These are phyloP conservation scores for Chinchilla lanigera DNA, from an alignment of 2,113 vertebrate genomes.

Conservation along the genomic window DNA sequence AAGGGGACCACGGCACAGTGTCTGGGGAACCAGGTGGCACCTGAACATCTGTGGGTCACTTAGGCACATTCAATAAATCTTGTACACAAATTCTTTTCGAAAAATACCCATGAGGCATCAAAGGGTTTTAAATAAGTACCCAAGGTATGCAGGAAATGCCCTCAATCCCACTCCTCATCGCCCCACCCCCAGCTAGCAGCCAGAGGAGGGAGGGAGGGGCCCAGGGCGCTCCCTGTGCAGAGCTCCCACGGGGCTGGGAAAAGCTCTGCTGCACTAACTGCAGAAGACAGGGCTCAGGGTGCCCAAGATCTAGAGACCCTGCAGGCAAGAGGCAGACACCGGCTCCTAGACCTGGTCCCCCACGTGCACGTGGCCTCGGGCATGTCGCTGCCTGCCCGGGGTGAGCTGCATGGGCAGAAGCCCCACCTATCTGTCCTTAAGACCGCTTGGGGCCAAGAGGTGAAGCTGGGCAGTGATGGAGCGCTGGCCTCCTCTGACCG, in stretches of 20 bases:
- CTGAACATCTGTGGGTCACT: too few relatives aligned
- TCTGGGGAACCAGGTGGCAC: rapidly evolving
- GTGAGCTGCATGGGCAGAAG: background rate
- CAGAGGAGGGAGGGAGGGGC: background rate
- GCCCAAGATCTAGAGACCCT: background rate
- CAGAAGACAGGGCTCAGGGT: too few relatives aligned
- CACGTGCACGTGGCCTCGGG: too few relatives aligned
- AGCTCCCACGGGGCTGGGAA: background rate
- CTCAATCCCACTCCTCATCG: too few relatives aligned
- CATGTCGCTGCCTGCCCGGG: rapidly evolving
- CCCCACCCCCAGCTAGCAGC: background rate
- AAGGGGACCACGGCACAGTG: background rate
- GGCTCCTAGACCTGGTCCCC: background rate
- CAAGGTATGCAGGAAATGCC: background rate
- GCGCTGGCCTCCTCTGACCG: background rate
- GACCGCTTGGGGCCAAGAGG: background rate
- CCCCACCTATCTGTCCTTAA: background rate
- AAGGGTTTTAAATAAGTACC: background rate
- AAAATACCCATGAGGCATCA: background rate
- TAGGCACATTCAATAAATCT: background rate
- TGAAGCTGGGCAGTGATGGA: rapidly evolving
- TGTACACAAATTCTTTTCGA: background rate
- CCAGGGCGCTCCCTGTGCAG: background rate
- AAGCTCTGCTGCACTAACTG: too few relatives aligned
- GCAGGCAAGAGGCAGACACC: background rate